phyloP scores from a whole-genome alignment of 2,113 vertebrate species.

The Colinus virginianus region DNA sequence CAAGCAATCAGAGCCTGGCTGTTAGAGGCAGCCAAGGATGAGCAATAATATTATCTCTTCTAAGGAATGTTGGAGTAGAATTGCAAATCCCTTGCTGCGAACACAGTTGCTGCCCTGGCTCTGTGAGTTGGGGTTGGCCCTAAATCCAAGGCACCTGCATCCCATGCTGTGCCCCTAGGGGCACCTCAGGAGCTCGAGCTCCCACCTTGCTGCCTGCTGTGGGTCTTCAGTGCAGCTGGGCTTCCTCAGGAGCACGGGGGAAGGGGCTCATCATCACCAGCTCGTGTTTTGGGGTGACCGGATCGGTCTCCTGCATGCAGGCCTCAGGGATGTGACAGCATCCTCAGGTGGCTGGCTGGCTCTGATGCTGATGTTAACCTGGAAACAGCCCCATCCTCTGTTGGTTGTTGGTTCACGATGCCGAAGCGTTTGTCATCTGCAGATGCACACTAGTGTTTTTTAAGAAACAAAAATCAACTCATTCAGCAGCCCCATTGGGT shows the following conservation, averaged over 20 bases:
- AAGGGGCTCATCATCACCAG: background rate
- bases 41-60: constrained; percentile 63
- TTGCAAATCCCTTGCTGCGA: constrained; percentile 28
- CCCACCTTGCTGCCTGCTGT: rapidly evolving
- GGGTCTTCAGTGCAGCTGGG: rapidly evolving
- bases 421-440: background rate
- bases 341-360: rapidly evolving
- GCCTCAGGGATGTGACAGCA: rapidly evolving
- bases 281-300: rapidly evolving
- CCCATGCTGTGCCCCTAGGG: background rate
- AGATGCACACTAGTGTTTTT: rapidly evolving
- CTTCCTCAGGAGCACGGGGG: too few relatives aligned
- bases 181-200: rapidly evolving
- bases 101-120: background rate
- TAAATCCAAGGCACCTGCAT: background rate
- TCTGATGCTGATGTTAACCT: background rate
- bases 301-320: background rate
- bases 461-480: background rate
- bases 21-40: constrained; percentile 53
- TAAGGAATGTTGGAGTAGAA: constrained; percentile 32
- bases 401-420: rapidly evolving
- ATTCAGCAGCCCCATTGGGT: background rate
- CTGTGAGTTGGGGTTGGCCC: background rate
- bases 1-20: constrained; percentile 65
- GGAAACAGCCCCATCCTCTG: rapidly evolving